Base-by-base conservation (phyloP, 2,888 invertebrate species). In the Panorpa germanica region DNA sequence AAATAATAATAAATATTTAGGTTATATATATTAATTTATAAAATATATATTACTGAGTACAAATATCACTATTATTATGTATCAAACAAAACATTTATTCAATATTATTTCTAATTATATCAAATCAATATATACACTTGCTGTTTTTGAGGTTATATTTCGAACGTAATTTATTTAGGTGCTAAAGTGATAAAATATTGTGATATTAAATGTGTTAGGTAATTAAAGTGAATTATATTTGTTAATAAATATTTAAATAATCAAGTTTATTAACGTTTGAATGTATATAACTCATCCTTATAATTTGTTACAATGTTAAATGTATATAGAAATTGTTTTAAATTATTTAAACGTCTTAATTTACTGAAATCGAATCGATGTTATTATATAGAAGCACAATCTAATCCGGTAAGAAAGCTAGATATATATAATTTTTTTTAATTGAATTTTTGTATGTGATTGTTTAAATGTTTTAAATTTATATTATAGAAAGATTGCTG, bases 321-420 rank as follows among this genome's bases (percentile, higher is more conserved):
- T n/a, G n/a, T n/a, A n/a, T n/a, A n/a, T n/a, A n/a, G n/a, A n/a
- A n/a, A n/a, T n/a, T n/a, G n/a, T n/a, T n/a, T n/a, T n/a, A n/a
- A n/a, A n/a, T n/a, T n/a, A n/a, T n/a, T n/a, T n/a, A n/a, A n/a
- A n/a, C n/a, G n/a, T n/a, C n/a, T n/a, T n/a, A n/a, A n/a, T n/a
- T n/a, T n/a, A n/a, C n/a, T n/a, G n/a, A n/a, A n/a, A n/a, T n/a
- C n/a, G n/a, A n/a, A n/a, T n/a, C n/a, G n/a, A n/a, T n/a, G n/a
- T n/a, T n/a, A n/a, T n/a, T n/a, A n/a, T n/a, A n/a, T n/a, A n/a
- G n/a, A n/a, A n/a, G n/a, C n/a, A n/a, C n/a, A n/a, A n/a, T n/a
- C n/a, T n/a, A n/a, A n/a, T n/a, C n/a, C n/a, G 36, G 36, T 36
- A 21, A 34, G 31, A 13, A 14, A 29, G 13, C 3, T 11, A 22